Evolutionary conservation across 1,140 invertebrate genomes (phyloP), one percentile per base, ranked within the genome.

Genomic region (Drosophila serrata): DNA sequence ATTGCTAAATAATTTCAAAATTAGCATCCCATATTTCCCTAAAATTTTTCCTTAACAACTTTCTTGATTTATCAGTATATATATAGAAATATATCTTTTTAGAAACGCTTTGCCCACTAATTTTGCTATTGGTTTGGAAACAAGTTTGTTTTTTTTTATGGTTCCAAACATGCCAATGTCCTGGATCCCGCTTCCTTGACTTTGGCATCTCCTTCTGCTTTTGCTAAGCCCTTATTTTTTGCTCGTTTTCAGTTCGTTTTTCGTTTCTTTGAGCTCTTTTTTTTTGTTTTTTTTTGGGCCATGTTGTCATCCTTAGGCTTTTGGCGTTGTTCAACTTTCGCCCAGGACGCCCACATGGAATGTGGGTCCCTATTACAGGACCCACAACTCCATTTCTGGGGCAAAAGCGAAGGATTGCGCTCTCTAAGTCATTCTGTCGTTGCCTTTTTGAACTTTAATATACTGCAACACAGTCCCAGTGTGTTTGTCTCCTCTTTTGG

Each of bases 401-500:
- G 6, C 35, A 22, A 29, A 40, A 39, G 35, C 55, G 27, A 63
- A 51, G 62, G 37, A 69, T 45, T 79, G 70, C 58, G 76, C 46
- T 56, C 70, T 64, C 49, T 64, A 80, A 84, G 72, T 85, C 62
- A 56, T 64, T 68, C 60, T 76, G 78, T 76, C 74, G 68, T 79
- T 82, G 70, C 62, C 80, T 46, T 80, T 63, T 80, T 88, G 76
- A 88, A 79, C 76, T 80, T 69, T 74, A 77, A 87, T 87, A 70
- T 79, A 77, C 62, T 56, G 73, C 61, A 61, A 62, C 75, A 69
- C 53, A 62, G 62, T 70, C 40, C n/a, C n/a, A n/a, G 61, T 78
- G 57, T 57, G 75, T 62, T 49, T 60, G 56, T 53, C 19, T 37
- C 39, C 40, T 62, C 4, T 24, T 24, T 24, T 48, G 40, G 48